phyloP scores from a whole-genome alignment of 2,888 invertebrate genomes.

The Andrena fulva region DNA sequence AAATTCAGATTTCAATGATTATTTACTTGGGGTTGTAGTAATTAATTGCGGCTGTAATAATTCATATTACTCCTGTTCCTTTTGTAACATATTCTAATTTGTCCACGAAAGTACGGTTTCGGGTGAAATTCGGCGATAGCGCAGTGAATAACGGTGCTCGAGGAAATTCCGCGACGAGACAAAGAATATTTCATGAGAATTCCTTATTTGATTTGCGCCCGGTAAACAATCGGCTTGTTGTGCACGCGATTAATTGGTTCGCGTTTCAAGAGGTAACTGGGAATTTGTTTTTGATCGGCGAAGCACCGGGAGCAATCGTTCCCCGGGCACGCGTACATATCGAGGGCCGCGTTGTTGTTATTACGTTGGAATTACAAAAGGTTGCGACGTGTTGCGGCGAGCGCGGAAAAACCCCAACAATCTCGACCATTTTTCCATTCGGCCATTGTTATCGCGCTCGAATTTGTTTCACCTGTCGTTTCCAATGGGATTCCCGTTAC shows the following conservation, averaged over 20 bases:
- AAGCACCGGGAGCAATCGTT: conserved; percentile 1
- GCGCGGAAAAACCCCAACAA: conserved; percentile 1
- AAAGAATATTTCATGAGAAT: conserved; percentile 13
- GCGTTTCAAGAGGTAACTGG: conserved; percentile 14
- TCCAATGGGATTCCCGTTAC: background rate
- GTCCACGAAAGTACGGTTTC: background rate
- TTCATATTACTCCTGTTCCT: no score
- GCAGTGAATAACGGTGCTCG: background rate
- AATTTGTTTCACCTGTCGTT: background rate
- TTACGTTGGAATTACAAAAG: conserved; percentile 38
- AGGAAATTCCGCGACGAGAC: background rate
- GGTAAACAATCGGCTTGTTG: conserved; percentile 3
- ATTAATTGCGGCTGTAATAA: no score
- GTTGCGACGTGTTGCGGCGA: conserved; percentile 5
- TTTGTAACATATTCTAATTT: no score
- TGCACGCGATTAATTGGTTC: conserved; percentile 3
- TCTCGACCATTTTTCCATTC: conserved; percentile 3
- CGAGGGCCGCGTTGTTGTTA: conserved; percentile 22
- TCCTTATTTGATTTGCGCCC: background rate
- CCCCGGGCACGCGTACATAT: conserved; percentile 13
- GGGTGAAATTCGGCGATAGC: background rate
- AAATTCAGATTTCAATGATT: no score
- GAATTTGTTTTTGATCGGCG: conserved; percentile 8
- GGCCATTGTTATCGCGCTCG: background rate
- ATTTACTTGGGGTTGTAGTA: no score